Conservation (phyloP, 2,113 vertebrate genomes). For the Tiliqua scincoides region DNA sequence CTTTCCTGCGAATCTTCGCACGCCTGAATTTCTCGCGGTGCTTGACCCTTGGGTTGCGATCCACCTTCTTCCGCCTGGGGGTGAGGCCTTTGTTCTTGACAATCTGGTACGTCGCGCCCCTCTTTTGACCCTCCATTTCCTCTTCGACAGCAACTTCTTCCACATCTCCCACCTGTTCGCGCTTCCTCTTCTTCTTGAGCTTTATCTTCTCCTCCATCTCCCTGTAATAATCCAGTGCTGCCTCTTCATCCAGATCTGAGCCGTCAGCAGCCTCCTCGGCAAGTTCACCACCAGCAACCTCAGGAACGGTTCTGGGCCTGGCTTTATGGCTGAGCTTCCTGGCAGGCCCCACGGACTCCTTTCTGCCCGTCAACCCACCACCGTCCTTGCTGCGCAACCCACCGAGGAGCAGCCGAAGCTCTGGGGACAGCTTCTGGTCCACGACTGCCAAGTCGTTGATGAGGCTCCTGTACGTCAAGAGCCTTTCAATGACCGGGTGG, state of each 20-base stretch:
- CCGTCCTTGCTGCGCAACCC: conserved; percentile 43
- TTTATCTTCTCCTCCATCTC: conserved; percentile 69
- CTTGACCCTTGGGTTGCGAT: conserved; percentile 96
- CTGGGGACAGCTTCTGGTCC: conserved; percentile 82
- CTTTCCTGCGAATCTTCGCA: conserved; percentile 92
- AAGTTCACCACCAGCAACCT: not conserved
- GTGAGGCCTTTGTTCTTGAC: conserved; percentile 89
- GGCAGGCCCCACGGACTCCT: conserved; percentile 14
- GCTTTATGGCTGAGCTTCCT: conserved; percentile 28
- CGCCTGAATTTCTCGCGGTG: conserved; percentile 92
- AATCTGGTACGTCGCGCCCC: conserved; percentile 79
- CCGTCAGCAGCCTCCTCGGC: not conserved
- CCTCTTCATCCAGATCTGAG: conserved; percentile 80
- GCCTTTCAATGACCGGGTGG: conserved; percentile 92
- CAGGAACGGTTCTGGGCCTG: conserved; percentile 37
- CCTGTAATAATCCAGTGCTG: conserved; percentile 80
- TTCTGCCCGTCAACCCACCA: conserved; percentile 50
- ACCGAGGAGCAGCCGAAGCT: conserved; percentile 81
- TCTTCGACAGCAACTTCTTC: not conserved
- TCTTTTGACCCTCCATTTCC: conserved; percentile 67
- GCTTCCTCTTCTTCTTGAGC: conserved; percentile 71
- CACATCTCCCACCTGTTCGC: not conserved
- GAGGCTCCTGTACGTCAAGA: conserved; percentile 89
- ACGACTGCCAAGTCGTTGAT: conserved; percentile 83
- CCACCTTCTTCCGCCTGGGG: conserved; percentile 93